Conservation (phyloP, 2,113 vertebrate species). For the Strigops habroptila region DNA sequence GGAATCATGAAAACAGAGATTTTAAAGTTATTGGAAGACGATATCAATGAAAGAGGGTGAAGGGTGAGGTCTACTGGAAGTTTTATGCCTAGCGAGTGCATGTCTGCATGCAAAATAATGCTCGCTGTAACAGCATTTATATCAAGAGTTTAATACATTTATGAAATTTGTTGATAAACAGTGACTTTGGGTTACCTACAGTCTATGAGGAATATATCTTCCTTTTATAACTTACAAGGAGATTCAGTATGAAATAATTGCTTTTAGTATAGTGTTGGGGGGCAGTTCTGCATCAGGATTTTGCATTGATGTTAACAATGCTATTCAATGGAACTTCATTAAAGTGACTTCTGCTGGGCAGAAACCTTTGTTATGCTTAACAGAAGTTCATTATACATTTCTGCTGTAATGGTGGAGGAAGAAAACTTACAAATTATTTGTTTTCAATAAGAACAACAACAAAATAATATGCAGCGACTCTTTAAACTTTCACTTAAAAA, state of each 20-base stretch:
- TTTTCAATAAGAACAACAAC: not conserved
- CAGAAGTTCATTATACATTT: not conserved
- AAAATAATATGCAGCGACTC: constrained; percentile 22
- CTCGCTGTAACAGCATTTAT: not conserved
- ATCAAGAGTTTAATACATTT: not conserved
- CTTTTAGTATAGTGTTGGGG: not conserved
- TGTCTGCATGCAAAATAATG: not conserved
- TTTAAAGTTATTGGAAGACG: not conserved
- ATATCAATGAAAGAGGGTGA: not conserved
- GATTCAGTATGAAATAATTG: not conserved
- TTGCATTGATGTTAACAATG: not conserved
- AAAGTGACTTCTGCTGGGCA: not conserved
- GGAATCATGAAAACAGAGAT: not conserved
- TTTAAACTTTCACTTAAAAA: constrained; percentile 55
- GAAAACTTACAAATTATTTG: not conserved
- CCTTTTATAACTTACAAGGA: not conserved
- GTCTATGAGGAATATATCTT: not conserved
- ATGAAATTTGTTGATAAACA: not conserved
- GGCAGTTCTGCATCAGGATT: not conserved
- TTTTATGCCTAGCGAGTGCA: not conserved
- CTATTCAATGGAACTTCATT: not conserved
- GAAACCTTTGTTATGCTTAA: not conserved
- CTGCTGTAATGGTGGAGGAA: not conserved
- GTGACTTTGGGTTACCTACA: not conserved
- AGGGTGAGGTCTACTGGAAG: not conserved